Base-by-base conservation (phyloP, 2,113 vertebrate genomes). In the Lagopus leucura region DNA sequence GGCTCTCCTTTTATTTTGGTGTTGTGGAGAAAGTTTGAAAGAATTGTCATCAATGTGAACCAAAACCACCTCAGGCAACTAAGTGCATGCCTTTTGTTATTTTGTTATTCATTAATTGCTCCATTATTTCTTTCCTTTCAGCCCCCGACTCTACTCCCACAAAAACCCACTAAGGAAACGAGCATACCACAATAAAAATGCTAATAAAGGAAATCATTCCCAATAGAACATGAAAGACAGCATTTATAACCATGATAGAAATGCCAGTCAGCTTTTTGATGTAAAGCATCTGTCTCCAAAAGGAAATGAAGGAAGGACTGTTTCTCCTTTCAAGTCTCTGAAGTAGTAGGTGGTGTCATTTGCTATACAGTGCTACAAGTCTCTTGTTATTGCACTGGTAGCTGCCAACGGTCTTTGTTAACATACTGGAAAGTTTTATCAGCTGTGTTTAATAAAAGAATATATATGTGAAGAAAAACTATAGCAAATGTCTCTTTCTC, bases 391-490 rank as follows among this genome's bases (percentile, higher is more conserved):
- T 94, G 93, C 87, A 67, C 69, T 94, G 82, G 82, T 95, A 96
- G 92, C 95, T 96, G 93, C 93, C 22, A 72, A 66, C 95, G 97
- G 89, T 86, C 88, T 97, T 93, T 96, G 78, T 88, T 97, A 97
- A 96, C 69, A 0, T 67, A 78, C 79, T 95, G 94, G 94, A 95
- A 96, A 96, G 89, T 96, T 96, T 94, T 89, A 89, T 97, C 88
- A 66, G 88, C 96, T 97, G 96, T 96, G 82, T 97, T 97, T 90
- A 93, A 97, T 98, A 89, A 97, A 96, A 94, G 55, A 88, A 38
- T 84, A 69, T 91, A 36, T 85, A 57, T 81, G 12, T 86, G 73
- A 77, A 93, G 73, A 65, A 89, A 96, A 95, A 58, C 34, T 52
- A 16, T 86, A 90, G 70, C 40, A 61, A 42, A 82, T 95, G 86